These are phyloP conservation scores for Acanthopagrus latus DNA, from an alignment of 2,797 vertebrate genomes.

Conservation along the genomic window DNA sequence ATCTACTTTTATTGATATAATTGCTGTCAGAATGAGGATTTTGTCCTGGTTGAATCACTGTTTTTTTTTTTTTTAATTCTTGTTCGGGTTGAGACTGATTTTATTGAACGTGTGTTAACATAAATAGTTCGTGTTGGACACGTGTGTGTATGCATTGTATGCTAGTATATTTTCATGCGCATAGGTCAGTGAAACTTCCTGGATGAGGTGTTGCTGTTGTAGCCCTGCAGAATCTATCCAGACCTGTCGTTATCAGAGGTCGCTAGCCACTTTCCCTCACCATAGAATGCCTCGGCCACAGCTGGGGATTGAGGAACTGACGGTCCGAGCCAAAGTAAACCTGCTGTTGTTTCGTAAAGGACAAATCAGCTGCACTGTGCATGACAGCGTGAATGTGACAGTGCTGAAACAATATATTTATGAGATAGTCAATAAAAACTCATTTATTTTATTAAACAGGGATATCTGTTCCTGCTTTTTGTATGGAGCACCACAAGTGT, in stretches of 20 bases:
- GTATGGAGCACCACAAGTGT: too few relatives aligned
- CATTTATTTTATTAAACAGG: background rate
- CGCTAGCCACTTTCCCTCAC: constrained; percentile 30
- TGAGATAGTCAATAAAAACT: background rate
- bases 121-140: background rate
- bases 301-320: constrained; percentile 39
- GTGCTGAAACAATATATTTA: background rate
- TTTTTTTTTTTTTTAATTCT: background rate
- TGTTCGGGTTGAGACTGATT: background rate
- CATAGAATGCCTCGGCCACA: constrained; percentile 27
- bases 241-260: constrained; percentile 54
- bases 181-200: background rate
- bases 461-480: background rate
- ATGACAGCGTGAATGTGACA: background rate
- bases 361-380: background rate
- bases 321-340: constrained; percentile 29
- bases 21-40: background rate
- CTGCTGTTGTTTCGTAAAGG: background rate
- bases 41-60: background rate
- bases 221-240: constrained; percentile 59
- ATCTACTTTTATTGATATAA: background rate
- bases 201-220: constrained; percentile 33
- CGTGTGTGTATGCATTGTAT: background rate
- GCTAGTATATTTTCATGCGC: background rate
- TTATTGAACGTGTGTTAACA: background rate